A percentile compares a stretch with the other conserved stretches of the same genome.
These are phyloP conservation scores for Lithophane semibrunnea DNA, from an alignment of 2,888 invertebrate genomes.

Conservation along the genomic window DNA sequence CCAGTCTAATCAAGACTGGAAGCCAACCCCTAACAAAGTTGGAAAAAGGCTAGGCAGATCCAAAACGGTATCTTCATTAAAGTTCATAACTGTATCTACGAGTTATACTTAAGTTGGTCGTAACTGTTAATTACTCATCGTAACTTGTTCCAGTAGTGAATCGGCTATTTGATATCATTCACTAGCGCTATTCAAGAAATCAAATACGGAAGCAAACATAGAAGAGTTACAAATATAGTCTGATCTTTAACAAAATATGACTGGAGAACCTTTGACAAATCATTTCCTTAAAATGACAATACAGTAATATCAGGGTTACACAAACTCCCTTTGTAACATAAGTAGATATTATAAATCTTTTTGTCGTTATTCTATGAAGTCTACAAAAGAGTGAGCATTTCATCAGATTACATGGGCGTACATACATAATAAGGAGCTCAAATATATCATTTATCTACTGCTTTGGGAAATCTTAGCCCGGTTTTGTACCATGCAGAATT, in stretches of 20 bases:
- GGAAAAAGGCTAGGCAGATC: too few species aligned
- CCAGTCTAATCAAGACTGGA: too few species aligned
- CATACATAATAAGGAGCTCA: slow-evolving; percentile 27
- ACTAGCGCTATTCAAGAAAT: slow-evolving; percentile 24
- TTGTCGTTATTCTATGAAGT: slow-evolving; percentile 36
- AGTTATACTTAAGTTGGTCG: slow-evolving; percentile 32
- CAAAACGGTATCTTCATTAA: slow-evolving; percentile 2
- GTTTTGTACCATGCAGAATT: slow-evolving; percentile 74
- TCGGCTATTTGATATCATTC: slow-evolving; percentile 39
- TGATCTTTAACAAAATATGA: background rate
- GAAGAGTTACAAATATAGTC: background rate
- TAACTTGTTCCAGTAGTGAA: slow-evolving; percentile 40
- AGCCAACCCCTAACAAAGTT: too few species aligned
- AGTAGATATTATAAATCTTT: slow-evolving; percentile 15
- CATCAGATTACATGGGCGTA: slow-evolving; percentile 40
- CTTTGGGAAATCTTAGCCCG: slow-evolving; percentile 46
- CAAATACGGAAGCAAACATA: slow-evolving; percentile 10
- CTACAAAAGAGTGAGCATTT: slow-evolving; percentile 40
- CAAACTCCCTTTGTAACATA: slow-evolving; percentile 72
- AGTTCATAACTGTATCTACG: slow-evolving; percentile 22
- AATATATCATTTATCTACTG: slow-evolving; percentile 44
- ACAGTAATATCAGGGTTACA: slow-evolving; percentile 70
- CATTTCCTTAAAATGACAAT: slow-evolving; percentile 67
- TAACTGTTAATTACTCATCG: slow-evolving; percentile 38
- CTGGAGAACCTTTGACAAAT: slow-evolving; percentile 65